Evolutionary conservation across 1,140 invertebrate genomes (phyloP).

Genomic region (Drosophila pectinifera): DNA sequence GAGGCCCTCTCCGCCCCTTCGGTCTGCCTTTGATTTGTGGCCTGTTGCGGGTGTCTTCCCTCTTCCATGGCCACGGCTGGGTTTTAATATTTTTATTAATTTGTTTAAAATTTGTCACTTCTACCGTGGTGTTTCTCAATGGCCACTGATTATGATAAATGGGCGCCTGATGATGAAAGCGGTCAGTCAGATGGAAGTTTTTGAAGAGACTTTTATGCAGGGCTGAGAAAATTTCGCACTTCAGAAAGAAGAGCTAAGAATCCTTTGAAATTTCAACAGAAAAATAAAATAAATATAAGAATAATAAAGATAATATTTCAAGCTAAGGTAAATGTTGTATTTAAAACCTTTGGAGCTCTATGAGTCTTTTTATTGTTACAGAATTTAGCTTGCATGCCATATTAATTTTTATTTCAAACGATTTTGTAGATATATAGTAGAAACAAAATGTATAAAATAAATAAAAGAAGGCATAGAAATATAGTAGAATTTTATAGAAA

Average conservation of each 20-base stretch:
- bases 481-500: too few species aligned
- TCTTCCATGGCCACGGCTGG: conserved; percentile 29
- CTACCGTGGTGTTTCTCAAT: conserved; percentile 43
- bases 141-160: conserved; percentile 48
- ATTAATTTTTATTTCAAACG: too few species aligned
- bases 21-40: conserved; percentile 38
- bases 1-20: conserved; percentile 55
- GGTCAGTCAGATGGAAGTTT: conserved; percentile 30
- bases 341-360: not conserved
- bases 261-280: not conserved
- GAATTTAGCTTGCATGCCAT: too few species aligned
- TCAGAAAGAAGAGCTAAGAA: conserved; percentile 7
- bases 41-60: conserved; percentile 49
- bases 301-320: accelerated
- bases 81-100: conserved; percentile 68
- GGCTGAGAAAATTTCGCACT: conserved; percentile 27
- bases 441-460: too few species aligned
- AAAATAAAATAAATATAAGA: not conserved
- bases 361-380: not conserved
- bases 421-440: too few species aligned
- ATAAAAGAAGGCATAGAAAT: too few species aligned
- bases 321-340: not conserved
- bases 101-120: conserved; percentile 81
- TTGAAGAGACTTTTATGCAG: conserved; percentile 16
- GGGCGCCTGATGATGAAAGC: conserved; percentile 29